Percentiles rank a stretch among this genome's conserved stretches.
Conservation (phyloP, 2,113 vertebrate genomes). For the Tetrax tetrax region DNA sequence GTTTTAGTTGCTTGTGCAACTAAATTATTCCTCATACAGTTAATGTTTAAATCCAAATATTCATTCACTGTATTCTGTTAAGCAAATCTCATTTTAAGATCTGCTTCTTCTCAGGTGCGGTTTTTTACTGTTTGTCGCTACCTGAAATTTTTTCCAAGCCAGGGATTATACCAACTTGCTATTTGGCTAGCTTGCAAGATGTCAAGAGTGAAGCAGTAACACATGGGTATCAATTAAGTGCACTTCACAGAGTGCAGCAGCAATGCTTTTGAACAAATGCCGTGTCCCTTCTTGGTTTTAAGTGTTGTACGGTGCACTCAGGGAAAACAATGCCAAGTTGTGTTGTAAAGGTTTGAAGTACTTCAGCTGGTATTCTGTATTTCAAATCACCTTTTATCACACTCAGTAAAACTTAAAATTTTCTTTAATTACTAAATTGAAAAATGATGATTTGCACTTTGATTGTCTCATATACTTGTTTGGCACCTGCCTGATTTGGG, state of each 20-base stretch:
- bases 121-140: neutral
- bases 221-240: neutral
- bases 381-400: neutral
- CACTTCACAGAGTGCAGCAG: neutral
- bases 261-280: neutral
- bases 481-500: conserved; percentile 2
- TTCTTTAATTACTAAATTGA: neutral
- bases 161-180: neutral
- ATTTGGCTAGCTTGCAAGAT: neutral
- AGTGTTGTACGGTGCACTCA: neutral
- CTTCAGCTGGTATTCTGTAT: neutral
- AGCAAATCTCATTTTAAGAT: neutral
- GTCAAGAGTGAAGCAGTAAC: neutral
- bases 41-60: neutral
- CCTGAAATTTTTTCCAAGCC: neutral
- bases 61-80: neutral
- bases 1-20: neutral
- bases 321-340: neutral
- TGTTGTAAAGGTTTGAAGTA: neutral
- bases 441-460: neutral
- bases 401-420: neutral
- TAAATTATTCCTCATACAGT: neutral
- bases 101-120: neutral
- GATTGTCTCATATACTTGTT: neutral
- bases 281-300: neutral